Base-by-base conservation (phyloP, 2,888 invertebrate genomes). In the Tiliacea citrago region DNA sequence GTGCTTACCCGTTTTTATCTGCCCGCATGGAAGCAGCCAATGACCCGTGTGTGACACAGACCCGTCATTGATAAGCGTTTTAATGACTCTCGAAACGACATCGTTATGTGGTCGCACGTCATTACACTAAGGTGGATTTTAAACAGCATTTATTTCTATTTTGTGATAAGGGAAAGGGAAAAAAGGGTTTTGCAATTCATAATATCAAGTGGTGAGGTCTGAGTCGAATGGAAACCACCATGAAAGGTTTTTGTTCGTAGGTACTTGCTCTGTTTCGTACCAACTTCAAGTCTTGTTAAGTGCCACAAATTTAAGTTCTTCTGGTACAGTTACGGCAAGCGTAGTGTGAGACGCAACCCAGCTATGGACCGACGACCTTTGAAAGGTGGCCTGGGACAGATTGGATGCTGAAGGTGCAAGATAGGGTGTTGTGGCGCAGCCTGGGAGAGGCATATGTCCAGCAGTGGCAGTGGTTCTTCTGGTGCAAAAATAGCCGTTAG, bases 21-120 rank as follows among this genome's bases (percentile, higher is more conserved):
- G 61, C 90, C 90, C 91, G 89, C 83, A 90, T 90, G 81, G 79
- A 78, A 45, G 57, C 73, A 80, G 87, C 69, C 86, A 87, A 80
- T 87, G 87, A 83, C 84, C 86, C 80, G 63, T 77, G 79, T 42
- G 62, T 76, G 81, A 61, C 78, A 78, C 42, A 74, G 58, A 61
- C 63, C 67, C 73, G 75, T 71, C 79, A 86, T 85, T 88, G 88
- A 86, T 86, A 83, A 84, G 83, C 47, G 61, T 60, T 75, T 79
- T 81, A 84, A 82, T 84, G 84, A 71, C 63, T 83, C 53, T 82
- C 51, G 18, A 47, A 81, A 76, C 55, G 35, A 75, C 69, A 75
- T 71, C 73, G 55, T 81, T 82, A 82, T 71, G 63, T 49, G 53
- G 4, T 13, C 24, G 53, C 74, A 74, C 65, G 61, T 68, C 81